phyloP scores from a whole-genome alignment of 2,797 vertebrate genomes.

The Galaxias olidus region DNA sequence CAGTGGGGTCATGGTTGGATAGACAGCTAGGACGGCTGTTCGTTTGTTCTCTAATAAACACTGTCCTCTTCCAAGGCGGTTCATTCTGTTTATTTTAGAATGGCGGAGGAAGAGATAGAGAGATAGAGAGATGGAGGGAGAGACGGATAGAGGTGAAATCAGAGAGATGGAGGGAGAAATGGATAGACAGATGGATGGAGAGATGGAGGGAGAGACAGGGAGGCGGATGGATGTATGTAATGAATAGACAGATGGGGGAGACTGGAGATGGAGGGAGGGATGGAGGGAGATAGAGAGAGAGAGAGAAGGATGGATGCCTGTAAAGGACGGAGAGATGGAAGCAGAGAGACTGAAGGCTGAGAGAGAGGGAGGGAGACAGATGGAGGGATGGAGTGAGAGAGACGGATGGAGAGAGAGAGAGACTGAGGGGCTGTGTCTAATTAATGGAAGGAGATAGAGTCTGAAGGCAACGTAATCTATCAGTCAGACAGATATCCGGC shows the following conservation, averaged over 20 bases:
- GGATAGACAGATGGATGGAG: neutral
- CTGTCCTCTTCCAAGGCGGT: neutral
- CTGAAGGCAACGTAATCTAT: slow-evolving; percentile 24
- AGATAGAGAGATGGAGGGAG: neutral
- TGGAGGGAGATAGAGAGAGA: neutral
- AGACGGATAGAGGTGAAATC: neutral
- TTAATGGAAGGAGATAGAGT: slow-evolving; percentile 45
- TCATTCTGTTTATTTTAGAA: too few relatives aligned
- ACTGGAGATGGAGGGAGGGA: slow-evolving; percentile 9
- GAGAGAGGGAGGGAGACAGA: neutral
- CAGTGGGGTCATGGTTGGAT: neutral
- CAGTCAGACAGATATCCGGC: slow-evolving; percentile 47
- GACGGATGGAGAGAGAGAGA: slow-evolving; percentile 4
- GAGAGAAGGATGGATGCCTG: slow-evolving; percentile 19
- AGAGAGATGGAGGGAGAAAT: neutral
- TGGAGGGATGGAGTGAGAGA: neutral
- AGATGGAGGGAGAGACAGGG: neutral
- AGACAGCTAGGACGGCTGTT: too few relatives aligned
- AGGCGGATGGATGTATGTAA: neutral
- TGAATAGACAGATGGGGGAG: neutral
- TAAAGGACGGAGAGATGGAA: slow-evolving; percentile 28
- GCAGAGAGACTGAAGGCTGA: neutral
- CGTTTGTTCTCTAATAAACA: too few relatives aligned
- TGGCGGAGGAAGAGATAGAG: neutral
- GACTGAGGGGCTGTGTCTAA: slow-evolving; percentile 34